phyloP scores from a whole-genome alignment of 2,888 invertebrate genomes.

The Barypeithes pellucidus region DNA sequence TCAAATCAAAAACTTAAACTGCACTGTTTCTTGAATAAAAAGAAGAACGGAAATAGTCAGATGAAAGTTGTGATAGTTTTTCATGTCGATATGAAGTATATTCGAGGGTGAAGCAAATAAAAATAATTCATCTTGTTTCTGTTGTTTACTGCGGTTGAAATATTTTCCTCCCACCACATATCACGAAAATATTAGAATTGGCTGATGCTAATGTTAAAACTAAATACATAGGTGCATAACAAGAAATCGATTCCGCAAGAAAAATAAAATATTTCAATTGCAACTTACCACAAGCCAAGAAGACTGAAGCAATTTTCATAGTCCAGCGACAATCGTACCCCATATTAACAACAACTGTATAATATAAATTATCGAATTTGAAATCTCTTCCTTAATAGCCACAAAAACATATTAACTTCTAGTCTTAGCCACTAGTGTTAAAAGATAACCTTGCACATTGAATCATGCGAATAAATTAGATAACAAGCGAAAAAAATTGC shows the following conservation, averaged over 20 bases:
- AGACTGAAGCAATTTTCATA: conserved; percentile 28
- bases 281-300: conserved; percentile 36
- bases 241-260: background rate
- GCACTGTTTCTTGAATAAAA: no score
- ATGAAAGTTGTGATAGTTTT: no score
- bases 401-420: background rate
- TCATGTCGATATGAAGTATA: no score
- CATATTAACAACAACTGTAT: background rate
- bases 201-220: no score
- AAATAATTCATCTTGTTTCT: no score
- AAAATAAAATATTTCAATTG: no score
- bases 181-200: background rate
- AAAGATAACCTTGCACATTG: background rate
- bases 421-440: background rate
- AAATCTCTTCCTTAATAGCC: background rate
- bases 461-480: background rate
- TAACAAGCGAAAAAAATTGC: background rate
- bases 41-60: no score
- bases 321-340: background rate
- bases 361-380: background rate
- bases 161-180: no score
- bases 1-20: no score
- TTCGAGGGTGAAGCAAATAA: no score
- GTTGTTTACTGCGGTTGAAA: no score
- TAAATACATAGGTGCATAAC: background rate